Percentiles rank a stretch among this genome's conserved stretches.
These are phyloP conservation scores for Grammomys dolichurus DNA, from an alignment of 2,113 vertebrate genomes.

Conservation along the genomic window DNA sequence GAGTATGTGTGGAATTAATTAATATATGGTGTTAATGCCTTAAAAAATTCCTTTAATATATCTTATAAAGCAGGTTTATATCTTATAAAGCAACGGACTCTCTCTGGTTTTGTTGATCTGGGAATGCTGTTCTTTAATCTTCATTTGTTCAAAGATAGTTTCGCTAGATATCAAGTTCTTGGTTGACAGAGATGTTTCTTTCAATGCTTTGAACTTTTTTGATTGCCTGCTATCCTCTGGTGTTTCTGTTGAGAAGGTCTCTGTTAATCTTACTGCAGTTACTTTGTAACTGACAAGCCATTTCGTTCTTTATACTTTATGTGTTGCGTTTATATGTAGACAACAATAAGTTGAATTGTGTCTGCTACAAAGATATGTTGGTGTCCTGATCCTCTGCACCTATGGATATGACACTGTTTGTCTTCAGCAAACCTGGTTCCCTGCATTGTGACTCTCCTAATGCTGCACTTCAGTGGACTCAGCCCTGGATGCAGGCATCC, in stretches of 20 bases:
- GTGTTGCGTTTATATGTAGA: background rate
- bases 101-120: background rate
- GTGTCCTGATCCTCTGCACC: background rate
- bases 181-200: background rate
- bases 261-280: background rate
- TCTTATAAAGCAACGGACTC: background rate
- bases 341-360: background rate
- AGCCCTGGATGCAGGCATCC: background rate
- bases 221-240: background rate
- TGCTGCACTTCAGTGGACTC: background rate
- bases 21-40: background rate
- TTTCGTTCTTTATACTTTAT: background rate
- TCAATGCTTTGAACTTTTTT: background rate
- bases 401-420: background rate
- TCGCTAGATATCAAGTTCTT: background rate
- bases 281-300: constrained; percentile 19
- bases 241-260: constrained; percentile 24
- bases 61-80: background rate
- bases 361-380: background rate
- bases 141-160: background rate
- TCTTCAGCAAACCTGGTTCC: background rate
- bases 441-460: background rate
- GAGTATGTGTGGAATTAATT: background rate
- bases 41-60: background rate
- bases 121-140: constrained; percentile 25